These are phyloP conservation scores for Argyrosomus regius DNA, from an alignment of 2,797 vertebrate genomes.

Conservation along the genomic window DNA sequence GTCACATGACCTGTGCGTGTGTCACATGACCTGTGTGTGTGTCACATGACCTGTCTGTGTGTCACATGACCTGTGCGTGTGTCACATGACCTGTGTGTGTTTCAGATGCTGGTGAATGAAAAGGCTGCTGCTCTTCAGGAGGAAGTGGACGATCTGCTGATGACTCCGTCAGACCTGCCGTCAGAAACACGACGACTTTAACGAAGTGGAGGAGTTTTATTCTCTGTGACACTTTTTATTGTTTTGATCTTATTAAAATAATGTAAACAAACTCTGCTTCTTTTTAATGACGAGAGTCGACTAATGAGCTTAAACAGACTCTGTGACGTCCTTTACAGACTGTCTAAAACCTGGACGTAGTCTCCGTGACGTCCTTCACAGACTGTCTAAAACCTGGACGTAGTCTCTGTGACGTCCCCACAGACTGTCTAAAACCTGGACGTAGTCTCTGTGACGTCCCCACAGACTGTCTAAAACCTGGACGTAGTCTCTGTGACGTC, in stretches of 20 bases:
- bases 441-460: too few relatives aligned
- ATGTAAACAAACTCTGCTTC: not conserved
- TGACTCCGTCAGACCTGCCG: conserved; percentile 86
- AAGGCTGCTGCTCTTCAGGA: conserved; percentile 94
- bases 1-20: not conserved
- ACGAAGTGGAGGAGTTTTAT: conserved; percentile 9
- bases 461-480: too few relatives aligned
- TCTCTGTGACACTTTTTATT: conserved; percentile 11
- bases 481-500: too few relatives aligned
- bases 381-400: too few relatives aligned
- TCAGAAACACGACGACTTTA: not conserved
- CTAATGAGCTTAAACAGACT: too few relatives aligned
- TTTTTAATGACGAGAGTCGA: too few relatives aligned
- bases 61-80: not conserved
- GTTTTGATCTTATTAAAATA: conserved; percentile 60
- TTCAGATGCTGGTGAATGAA: conserved; percentile 94
- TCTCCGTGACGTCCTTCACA: too few relatives aligned
- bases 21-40: not conserved
- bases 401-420: too few relatives aligned
- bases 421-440: too few relatives aligned
- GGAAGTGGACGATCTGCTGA: conserved; percentile 92
- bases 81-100: conserved; percentile 46
- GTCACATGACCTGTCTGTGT: not conserved
- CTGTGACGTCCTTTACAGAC: too few relatives aligned
- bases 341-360: too few relatives aligned